Base-by-base conservation (phyloP, 2,888 invertebrate species). In the Meloe dianella region DNA sequence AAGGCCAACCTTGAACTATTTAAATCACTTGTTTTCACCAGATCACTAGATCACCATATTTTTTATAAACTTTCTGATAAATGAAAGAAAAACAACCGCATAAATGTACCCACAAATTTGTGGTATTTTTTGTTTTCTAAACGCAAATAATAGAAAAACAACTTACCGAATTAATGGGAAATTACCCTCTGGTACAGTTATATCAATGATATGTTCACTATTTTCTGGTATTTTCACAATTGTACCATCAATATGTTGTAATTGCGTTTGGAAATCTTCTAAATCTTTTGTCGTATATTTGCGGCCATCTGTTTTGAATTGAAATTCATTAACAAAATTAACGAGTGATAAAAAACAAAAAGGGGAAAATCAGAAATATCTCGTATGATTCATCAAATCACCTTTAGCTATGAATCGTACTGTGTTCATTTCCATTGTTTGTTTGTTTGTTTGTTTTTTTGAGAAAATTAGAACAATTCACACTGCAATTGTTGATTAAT, bases 181-280 rank as follows among this genome's bases (percentile, higher is more conserved):
- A 68, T 82, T 81, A 60, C 78, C 82, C 74, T 83, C 82, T 41
- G 82, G 80, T 70, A 82, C 76, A 10, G 77, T 80, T 32, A 83
- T 74, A 70, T 82, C 82, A 57, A 82, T 68, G 70, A 20, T 47
- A 20, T 9, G 17, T 20, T 47, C 47, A n/a, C 72, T 69, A 72
- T 81, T 79, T 57, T 73, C 69, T 5, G 79, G 77, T 51, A 77
- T 60, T 63, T 76, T 78, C 7, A 82, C 74, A 14, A 81, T 76
- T 2, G 81, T 78, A 3, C 83, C 83, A 72, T 83, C 83, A 29
- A 82, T 81, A 69, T 79, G 79, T 66, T 82, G 80, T 61, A 83
- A 77, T 71, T 79, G 78, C 29, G 73, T 70, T 68, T 78, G 80
- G 67, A 80, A 79, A 56, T 80, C 71, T 57, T 81, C 79, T 64